Evolutionary conservation across 2,888 invertebrate genomes (phyloP).

Genomic region (Bembecia ichneumoniformis): DNA sequence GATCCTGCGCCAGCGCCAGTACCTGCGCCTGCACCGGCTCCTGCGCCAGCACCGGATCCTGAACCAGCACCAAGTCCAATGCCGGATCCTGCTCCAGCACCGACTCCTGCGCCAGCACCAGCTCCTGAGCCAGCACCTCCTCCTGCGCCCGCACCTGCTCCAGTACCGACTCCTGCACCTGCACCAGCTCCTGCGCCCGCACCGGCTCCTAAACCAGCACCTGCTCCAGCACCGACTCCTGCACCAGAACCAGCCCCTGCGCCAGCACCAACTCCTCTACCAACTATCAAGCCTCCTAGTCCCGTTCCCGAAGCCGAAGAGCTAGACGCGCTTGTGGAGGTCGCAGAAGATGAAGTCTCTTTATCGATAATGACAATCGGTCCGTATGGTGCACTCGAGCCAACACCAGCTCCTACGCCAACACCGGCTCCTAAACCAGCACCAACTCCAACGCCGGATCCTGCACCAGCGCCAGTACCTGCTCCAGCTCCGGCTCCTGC

Average conservation of each 20-base stretch:
- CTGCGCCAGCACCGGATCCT: background rate
- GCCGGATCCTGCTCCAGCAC: background rate
- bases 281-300: too few relatives aligned
- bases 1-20: background rate
- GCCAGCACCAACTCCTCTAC: background rate
- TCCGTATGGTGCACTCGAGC: too few relatives aligned
- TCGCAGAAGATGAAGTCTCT: too few relatives aligned
- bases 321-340: too few relatives aligned
- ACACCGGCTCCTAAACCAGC: too few relatives aligned
- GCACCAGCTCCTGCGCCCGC: too few relatives aligned
- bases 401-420: too few relatives aligned
- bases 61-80: conserved; percentile 3
- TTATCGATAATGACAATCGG: too few relatives aligned
- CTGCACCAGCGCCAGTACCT: too few relatives aligned
- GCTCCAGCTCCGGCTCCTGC: too few relatives aligned
- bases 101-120: background rate
- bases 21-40: background rate
- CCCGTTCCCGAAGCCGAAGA: background rate
- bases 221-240: background rate
- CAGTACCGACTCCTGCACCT: too few relatives aligned
- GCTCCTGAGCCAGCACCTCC: background rate
- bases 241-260: background rate
- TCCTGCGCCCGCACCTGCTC: background rate
- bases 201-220: background rate
- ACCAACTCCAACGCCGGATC: too few relatives aligned